These are phyloP conservation scores for Sebastes melanostomus DNA, from an alignment of 2,797 vertebrate genomes.

Conservation along the genomic window DNA sequence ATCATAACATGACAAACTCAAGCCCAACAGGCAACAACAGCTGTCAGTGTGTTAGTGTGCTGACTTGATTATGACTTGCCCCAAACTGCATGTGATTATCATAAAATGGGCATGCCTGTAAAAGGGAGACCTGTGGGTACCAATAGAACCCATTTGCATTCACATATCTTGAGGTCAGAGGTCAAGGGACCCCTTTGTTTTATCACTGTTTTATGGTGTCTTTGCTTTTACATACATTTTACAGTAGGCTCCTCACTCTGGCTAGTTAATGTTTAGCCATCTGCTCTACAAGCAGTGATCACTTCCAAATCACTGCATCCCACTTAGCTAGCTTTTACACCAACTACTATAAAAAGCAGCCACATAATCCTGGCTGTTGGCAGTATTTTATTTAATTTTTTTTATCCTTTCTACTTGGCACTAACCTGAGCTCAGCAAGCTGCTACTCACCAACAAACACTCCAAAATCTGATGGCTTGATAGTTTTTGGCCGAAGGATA, in stretches of 20 bases:
- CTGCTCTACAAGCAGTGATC: constrained; percentile 41
- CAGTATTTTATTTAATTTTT: constrained; percentile 3
- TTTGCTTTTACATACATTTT: constrained; percentile 1
- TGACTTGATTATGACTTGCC: no score
- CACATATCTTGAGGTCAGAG: no score
- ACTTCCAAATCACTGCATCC: constrained; percentile 54
- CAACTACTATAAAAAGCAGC: constrained; percentile 56
- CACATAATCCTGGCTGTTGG: constrained; percentile 55
- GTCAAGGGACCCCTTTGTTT: no score
- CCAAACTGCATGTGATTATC: no score
- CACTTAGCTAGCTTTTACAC: constrained; percentile 53
- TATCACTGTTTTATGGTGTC: background rate
- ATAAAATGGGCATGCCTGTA: no score
- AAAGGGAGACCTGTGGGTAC: no score
- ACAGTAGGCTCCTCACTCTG: background rate
- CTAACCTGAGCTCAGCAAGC: constrained; percentile 42
- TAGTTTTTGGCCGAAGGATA: constrained; percentile 18
- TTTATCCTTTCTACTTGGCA: constrained; percentile 38
- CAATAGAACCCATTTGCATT: no score
- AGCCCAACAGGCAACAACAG: no score
- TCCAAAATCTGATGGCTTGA: constrained; percentile 22
- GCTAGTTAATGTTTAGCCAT: constrained; percentile 37
- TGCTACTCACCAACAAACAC: constrained; percentile 39
- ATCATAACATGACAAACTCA: no score
- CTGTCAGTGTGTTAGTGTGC: no score